Evolutionary conservation across 2,113 vertebrate genomes (phyloP), one percentile per base, ranked within the genome.

Genomic region (Podarcis muralis): DNA sequence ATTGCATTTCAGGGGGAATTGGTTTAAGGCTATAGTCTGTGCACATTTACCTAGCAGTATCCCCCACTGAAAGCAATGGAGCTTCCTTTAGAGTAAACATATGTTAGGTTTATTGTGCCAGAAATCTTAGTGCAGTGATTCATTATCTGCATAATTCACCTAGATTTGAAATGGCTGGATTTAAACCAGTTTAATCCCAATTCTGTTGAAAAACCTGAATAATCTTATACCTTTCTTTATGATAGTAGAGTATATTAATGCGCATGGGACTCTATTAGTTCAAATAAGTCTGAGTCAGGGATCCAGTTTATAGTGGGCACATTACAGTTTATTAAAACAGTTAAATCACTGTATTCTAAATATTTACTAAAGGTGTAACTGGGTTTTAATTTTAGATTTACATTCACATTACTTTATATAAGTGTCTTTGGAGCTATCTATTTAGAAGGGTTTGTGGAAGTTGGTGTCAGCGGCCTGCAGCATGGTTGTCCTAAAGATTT

Each of bases 401-500:
- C 85, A 88, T 93, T 90, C 79, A 89, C 88, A 91, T 89, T 93
- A 85, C 69, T 78, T 92, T 88, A 87, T 91, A 83, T 81, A 84
- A 92, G 86, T 86, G 84, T 83, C 74, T 91, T 91, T 91, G 87
- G 87, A 91, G 87, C 85, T 91, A 94, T 93, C 94, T 91, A 92
- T 92, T 95, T 93, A 88, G 81, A 87, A 83, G 79, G 76, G 40
- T 87, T 92, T 89, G 84, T 27, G 25, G 18, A 27, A 68, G 35
- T 53, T 20, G 4, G 13, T 53, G 74, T 80, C 77, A 66, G n/a
- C 65, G 23, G 81, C 84, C 89, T 84, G 87, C 81, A 90, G 88
- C 80, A 0, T 90, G 62, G 6, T 84, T 90, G 92, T 90, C 91
- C 91, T 27, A 66, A 82, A 76, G 5, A 35, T 65, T 66, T 43